Conservation (phyloP, 2,888 invertebrate species). For the Hyppa rectilinea region DNA sequence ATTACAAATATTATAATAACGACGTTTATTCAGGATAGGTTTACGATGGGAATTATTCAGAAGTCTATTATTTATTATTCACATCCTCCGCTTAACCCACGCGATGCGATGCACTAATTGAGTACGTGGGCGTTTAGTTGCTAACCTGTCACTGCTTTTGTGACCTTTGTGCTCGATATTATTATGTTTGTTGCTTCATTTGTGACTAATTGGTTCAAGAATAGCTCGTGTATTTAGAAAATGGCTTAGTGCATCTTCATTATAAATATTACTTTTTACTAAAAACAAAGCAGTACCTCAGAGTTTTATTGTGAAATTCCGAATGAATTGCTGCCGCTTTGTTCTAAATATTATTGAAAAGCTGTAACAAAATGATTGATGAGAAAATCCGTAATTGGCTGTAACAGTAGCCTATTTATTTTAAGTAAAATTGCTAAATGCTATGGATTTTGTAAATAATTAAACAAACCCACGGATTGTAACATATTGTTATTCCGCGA, state of each 20-base stretch:
- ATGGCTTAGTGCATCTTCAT: neutral
- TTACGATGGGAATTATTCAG: slow-evolving; percentile 26
- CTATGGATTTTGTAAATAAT: too few species aligned
- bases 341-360: neutral
- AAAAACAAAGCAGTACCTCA: neutral
- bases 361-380: neutral
- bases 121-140: slow-evolving; percentile 34
- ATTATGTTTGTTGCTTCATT: slow-evolving; percentile 18
- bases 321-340: neutral
- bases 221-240: neutral
- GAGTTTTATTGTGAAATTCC: too few species aligned
- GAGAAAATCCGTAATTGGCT: too few species aligned
- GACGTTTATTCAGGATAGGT: slow-evolving; percentile 22
- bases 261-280: neutral
- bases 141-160: slow-evolving; percentile 44
- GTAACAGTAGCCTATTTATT: too few species aligned
- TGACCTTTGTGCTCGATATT: slow-evolving; percentile 34
- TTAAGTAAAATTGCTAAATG: too few species aligned
- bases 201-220: slow-evolving; percentile 14
- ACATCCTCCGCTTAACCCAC: slow-evolving; percentile 49
- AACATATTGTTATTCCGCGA: neutral
- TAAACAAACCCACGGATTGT: neutral
- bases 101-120: slow-evolving; percentile 49
- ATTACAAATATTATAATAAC: slow-evolving; percentile 31
- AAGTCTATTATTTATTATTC: slow-evolving; percentile 41